Evolutionary conservation across 2,888 invertebrate genomes (phyloP).

Genomic region (Andrena praecox): DNA sequence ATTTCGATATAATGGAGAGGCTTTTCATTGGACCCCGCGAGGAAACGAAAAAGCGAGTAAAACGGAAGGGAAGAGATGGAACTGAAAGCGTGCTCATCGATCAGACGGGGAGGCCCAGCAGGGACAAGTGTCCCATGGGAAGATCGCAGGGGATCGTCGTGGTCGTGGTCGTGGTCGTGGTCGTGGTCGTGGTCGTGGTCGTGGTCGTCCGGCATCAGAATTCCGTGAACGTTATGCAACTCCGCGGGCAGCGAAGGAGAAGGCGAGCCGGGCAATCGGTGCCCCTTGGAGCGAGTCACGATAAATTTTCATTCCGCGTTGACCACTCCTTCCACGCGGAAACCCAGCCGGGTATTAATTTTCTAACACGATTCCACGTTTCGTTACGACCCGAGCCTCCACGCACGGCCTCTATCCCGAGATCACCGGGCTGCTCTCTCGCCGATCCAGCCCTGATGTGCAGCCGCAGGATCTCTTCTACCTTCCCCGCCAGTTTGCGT

Average conservation of each 20-base stretch:
- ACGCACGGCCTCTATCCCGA: constrained; percentile 7
- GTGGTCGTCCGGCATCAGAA: constrained; percentile 57
- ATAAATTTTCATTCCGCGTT: constrained; percentile 80
- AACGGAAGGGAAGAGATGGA: constrained; percentile 7
- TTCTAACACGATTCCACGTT: constrained; percentile 68
- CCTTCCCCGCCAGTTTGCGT: constrained; percentile 56
- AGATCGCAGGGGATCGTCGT: not conserved
- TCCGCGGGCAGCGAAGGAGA: constrained; percentile 22
- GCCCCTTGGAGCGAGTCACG: constrained; percentile 65
- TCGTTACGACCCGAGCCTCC: constrained; percentile 15
- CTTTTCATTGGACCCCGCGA: no score
- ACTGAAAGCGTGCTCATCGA: constrained; percentile 38
- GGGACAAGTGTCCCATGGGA: constrained; percentile 29
- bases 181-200: not conserved
- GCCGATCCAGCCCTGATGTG: constrained; percentile 34
- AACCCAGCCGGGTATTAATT: constrained; percentile 71
- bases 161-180: not conserved
- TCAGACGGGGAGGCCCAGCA: constrained; percentile 26
- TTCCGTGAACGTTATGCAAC: constrained; percentile 74
- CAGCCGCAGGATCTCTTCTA: constrained; percentile 36
- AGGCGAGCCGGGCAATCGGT: constrained; percentile 54
- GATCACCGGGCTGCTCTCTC: constrained; percentile 6
- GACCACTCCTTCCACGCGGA: constrained; percentile 77
- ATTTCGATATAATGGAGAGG: no score
- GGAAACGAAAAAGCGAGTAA: not conserved